A percentile compares a stretch with the other conserved stretches of the same genome.
Evolutionary conservation across 2,113 vertebrate species (phyloP).

Genomic region (human): GRCh38 chr5:18056501-18057000

Average conservation of each 20-base stretch:
- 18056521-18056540: not conserved
- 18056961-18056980: not conserved
- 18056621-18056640: not conserved
- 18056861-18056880: too few species aligned
- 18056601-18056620: not conserved
- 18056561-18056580: not conserved
- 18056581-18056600: not conserved
- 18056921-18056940: not conserved
- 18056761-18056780: not conserved
- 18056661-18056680: not conserved
- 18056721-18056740: not conserved
- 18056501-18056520: not conserved
- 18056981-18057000: too few species aligned
- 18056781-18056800: not conserved
- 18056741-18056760: fast-evolving
- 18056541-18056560: not conserved
- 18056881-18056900: too few species aligned
- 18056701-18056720: not conserved
- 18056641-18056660: not conserved
- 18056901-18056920: fast-evolving
- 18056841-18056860: not conserved
- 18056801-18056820: not conserved
- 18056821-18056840: not conserved
- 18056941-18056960: not conserved
- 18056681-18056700: not conserved